Percentiles rank a stretch among this genome's conserved stretches.
Evolutionary conservation across 2,888 invertebrate genomes (phyloP).

Genomic region (Conomelus anceps): DNA sequence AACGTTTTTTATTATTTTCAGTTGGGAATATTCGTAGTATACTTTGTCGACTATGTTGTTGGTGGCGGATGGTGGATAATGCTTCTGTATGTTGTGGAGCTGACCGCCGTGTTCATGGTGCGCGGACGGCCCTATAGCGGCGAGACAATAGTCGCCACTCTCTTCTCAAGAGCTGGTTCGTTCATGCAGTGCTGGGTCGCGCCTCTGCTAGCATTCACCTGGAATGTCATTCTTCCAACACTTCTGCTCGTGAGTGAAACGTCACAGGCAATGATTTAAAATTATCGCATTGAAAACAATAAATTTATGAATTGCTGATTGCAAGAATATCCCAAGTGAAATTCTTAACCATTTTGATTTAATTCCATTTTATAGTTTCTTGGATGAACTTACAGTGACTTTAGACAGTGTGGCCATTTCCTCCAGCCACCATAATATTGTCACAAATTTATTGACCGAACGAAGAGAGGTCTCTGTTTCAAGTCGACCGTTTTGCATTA

Average conservation of each 20-base stretch:
- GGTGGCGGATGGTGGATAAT: conserved; percentile 86
- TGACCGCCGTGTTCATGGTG: conserved; percentile 77
- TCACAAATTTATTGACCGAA: no score
- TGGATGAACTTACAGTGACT: no score
- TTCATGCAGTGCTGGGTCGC: conserved; percentile 53
- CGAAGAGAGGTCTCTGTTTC: no score
- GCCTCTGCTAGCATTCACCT: conserved; percentile 70
- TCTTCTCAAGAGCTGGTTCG: conserved; percentile 45
- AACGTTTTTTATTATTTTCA: conserved; percentile 41
- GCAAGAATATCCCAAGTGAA: no score
- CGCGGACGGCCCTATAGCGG: conserved; percentile 81
- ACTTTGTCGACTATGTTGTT: conserved; percentile 76
- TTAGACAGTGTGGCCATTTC: no score
- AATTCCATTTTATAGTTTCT: no score
- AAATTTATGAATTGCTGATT: conserved; percentile 2
- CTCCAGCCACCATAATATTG: no score
- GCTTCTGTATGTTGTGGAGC: conserved; percentile 65
- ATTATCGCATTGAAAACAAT: neutral
- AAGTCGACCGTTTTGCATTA: no score
- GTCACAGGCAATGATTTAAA: neutral
- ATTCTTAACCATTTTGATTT: no score
- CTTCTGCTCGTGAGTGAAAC: conserved; percentile 60
- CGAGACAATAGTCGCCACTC: conserved; percentile 58
- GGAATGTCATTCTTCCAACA: conserved; percentile 82
- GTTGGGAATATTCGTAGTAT: conserved; percentile 74